Conservation (phyloP, 2,888 invertebrate species). For the Leptinotarsa peninsularis region DNA sequence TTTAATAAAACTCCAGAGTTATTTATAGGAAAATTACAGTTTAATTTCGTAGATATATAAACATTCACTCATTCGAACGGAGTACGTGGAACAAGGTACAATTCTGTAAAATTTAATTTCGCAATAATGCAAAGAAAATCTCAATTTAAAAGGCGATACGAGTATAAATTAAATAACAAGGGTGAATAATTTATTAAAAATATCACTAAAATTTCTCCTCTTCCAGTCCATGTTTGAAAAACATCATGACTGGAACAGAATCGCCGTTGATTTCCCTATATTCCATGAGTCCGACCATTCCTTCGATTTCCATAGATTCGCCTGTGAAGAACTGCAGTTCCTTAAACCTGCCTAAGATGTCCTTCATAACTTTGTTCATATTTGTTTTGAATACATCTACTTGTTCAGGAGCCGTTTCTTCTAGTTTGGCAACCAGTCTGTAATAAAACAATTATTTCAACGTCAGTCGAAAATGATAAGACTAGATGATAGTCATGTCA, state of each 20-base stretch:
- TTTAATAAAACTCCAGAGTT: conserved; percentile 11
- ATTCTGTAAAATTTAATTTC: conserved; percentile 29
- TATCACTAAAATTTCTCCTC: conserved; percentile 90
- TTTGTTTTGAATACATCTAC: conserved; percentile 90
- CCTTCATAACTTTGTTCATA: conserved; percentile 94
- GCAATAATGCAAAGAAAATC: conserved; percentile 26
- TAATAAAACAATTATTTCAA: conserved; percentile 38
- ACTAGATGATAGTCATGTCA: neutral
- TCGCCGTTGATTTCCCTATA: conserved; percentile 90
- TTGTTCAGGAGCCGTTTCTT: conserved; percentile 85
- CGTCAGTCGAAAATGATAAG: neutral
- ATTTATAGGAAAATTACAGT: conserved; percentile 44
- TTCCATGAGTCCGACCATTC: conserved; percentile 93
- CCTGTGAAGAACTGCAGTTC: conserved; percentile 93
- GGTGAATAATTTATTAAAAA: conserved; percentile 48
- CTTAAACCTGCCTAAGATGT: conserved; percentile 89
- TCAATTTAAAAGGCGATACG: conserved; percentile 26
- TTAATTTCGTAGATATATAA: conserved; percentile 47
- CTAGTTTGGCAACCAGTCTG: conserved; percentile 83
- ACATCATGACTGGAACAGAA: conserved; percentile 90
- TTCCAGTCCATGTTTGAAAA: conserved; percentile 94
- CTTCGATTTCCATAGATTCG: conserved; percentile 93
- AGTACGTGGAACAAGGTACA: conserved; percentile 32
- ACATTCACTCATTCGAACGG: conserved; percentile 42
- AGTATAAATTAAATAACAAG: conserved; percentile 48